Evolutionary conservation across 2,113 vertebrate species (phyloP), one percentile per base, ranked within the genome.

Genomic region (Pithys albifrons): DNA sequence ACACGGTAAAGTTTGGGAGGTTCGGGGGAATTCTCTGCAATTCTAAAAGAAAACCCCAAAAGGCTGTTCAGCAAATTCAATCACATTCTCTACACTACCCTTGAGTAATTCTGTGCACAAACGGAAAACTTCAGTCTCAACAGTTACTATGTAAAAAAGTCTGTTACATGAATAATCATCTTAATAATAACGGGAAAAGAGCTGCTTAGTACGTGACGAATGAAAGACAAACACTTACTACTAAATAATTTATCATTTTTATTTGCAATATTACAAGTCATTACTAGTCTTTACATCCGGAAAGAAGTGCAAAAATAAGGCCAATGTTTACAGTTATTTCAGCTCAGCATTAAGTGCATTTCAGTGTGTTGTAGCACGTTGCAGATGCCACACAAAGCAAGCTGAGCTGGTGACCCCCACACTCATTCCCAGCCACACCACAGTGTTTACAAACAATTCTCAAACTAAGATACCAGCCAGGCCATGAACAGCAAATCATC

Each of bases 221-320:
- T 93, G 92, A 96, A 88, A 95, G 88, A 96, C 93, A 95, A 97
- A 97, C 95, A 58, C 94, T 96, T 85, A 79, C 90, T 77, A 57
- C 95, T 93, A 96, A 65, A 91, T 88, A 95, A 91, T 70, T 66
- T 79, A 82, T 82, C 12, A 3, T 74, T 89, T 97, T 96, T 97
- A 96, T 97, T 96, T 77, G 72, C 6, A 73, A 37, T 24, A 65
- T 91, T 95, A 94, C 86, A 95, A 91, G 33, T 51, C 28, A 55
- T 67, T 1, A 1, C 91, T 91, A 58, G 29, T 85, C 85, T 96
- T 93, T 95, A 96, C 96, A 97, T 80, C 74, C 3, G 4, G 27
- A 48, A 22, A 75, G 51, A 69, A 46, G 51, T 31, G 31, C 35
- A 37, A 93, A 89, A 81, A 64, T 12, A 74, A 12, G 15, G 73